phyloP scores from a whole-genome alignment of 2,888 invertebrate genomes.

The Mythimna albipuncta region DNA sequence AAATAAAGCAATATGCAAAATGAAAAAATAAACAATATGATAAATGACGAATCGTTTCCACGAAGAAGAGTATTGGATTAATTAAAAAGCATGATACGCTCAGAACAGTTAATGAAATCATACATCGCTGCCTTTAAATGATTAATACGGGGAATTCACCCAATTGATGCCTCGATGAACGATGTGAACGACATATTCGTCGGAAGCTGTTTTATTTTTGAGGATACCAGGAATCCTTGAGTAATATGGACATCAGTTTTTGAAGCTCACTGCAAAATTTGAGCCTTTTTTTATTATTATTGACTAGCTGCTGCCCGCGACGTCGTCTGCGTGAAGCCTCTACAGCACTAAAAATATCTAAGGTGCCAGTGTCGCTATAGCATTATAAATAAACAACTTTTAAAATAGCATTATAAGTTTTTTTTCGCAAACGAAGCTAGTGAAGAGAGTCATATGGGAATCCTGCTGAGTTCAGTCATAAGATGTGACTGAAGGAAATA shows the following conservation, averaged over 20 bases:
- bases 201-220: neutral
- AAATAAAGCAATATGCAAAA: neutral
- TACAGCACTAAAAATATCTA: no score
- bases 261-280: neutral
- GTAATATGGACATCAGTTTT: neutral
- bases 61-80: neutral
- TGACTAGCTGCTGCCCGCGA: no score
- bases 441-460: no score
- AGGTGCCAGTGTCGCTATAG: no score
- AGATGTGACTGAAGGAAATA: no score
- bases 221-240: neutral
- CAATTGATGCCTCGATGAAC: neutral
- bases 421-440: no score
- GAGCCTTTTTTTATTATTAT: no score
- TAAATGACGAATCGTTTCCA: neutral
- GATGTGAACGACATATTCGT: neutral
- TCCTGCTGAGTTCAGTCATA: no score
- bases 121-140: conserved; percentile 29
- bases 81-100: neutral
- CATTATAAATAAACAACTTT: no score
- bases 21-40: neutral
- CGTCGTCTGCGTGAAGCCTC: no score
- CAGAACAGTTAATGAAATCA: conserved; percentile 27
- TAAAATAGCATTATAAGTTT: no score
- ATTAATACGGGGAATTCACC: conserved; percentile 22